These are phyloP conservation scores for Xestoiulus laeticollis DNA, from an alignment of 2,888 invertebrate species.

Conservation along the genomic window DNA sequence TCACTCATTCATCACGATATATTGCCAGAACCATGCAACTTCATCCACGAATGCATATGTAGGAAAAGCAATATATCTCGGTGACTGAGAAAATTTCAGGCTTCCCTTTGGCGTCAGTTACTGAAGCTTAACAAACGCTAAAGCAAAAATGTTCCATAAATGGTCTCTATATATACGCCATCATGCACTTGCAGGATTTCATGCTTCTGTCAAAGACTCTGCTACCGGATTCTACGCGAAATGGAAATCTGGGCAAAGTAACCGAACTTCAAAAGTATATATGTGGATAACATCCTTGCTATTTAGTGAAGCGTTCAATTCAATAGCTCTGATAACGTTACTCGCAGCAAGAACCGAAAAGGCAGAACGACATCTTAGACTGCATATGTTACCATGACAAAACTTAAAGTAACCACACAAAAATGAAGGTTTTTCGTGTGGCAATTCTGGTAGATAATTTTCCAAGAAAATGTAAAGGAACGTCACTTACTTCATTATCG, in stretches of 20 bases:
- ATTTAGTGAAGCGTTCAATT: background rate
- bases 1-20: background rate
- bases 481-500: too few species aligned
- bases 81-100: background rate
- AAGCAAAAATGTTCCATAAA: background rate
- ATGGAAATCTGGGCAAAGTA: background rate
- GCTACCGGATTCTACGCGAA: background rate
- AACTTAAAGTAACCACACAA: background rate
- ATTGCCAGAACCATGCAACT: background rate
- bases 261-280: background rate
- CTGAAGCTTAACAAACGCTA: background rate
- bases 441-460: background rate
- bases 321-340: slow-evolving; percentile 18
- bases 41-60: slow-evolving; percentile 3
- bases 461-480: too few species aligned
- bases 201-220: background rate
- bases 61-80: slow-evolving; percentile 28
- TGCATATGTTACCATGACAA: background rate
- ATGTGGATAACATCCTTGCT: background rate
- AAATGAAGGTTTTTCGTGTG: background rate
- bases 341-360: background rate
- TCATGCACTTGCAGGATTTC: background rate
- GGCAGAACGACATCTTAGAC: background rate
- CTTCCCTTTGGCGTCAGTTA: slow-evolving; percentile 6
- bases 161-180: background rate